Conservation (phyloP, 2,888 invertebrate genomes). For the Halocaridina rubra region DNA sequence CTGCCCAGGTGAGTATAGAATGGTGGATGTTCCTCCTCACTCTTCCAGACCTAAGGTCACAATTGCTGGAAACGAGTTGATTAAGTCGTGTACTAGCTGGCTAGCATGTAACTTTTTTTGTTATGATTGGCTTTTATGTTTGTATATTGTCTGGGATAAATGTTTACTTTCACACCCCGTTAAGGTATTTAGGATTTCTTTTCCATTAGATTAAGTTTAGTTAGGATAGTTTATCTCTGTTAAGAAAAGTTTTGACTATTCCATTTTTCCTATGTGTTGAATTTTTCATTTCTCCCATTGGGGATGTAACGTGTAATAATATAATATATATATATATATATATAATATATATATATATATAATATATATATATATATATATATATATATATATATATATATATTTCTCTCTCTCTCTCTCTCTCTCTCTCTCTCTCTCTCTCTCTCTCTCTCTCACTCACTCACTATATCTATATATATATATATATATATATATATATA, state of each 20-base stretch:
- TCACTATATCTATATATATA: neutral
- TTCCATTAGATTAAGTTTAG: too few relatives aligned
- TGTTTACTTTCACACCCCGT: neutral
- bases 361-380: neutral
- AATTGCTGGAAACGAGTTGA: neutral
- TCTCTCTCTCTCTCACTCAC: neutral
- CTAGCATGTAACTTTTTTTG: neutral
- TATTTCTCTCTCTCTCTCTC: neutral
- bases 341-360: neutral
- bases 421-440: neutral
- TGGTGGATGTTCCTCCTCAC: neutral
- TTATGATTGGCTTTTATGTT: too few relatives aligned
- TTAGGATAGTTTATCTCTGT: too few relatives aligned
- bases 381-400: neutral
- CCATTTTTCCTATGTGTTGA: too few relatives aligned
- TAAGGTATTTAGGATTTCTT: neutral
- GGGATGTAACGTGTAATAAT: neutral
- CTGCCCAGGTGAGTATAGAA: constrained; percentile 70
- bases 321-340: neutral
- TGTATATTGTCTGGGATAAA: neutral
- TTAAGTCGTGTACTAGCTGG: neutral
- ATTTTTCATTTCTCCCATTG: too few relatives aligned
- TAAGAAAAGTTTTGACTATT: too few relatives aligned
- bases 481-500: neutral
- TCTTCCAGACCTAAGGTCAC: neutral